Percentiles rank a stretch among this genome's conserved stretches.
These are phyloP conservation scores for Heliconius hermathena DNA, from an alignment of 1,140 invertebrate species.

Conservation along the genomic window DNA sequence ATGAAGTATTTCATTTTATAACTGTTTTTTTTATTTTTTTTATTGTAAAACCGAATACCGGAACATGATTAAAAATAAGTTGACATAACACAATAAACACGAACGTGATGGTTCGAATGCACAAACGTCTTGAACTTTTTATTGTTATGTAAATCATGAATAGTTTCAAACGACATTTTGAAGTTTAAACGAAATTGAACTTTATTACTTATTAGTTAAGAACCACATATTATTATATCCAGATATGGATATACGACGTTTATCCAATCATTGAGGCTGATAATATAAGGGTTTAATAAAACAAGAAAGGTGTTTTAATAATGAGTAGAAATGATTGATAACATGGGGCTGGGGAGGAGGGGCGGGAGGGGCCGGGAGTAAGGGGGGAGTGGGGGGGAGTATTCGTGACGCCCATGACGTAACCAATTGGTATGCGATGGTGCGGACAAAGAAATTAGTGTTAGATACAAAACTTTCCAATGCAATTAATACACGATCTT, in stretches of 20 bases:
- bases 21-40: not conserved
- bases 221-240: not conserved
- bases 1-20: not conserved
- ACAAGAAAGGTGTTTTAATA: constrained; percentile 43
- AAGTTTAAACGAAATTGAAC: constrained; percentile 1
- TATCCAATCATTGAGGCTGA: not conserved
- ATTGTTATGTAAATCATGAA: constrained; percentile 32
- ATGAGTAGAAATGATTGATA: constrained; percentile 59
- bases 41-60: not conserved
- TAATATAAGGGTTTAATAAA: constrained; percentile 15
- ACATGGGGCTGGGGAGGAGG: constrained; percentile 43
- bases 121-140: constrained; percentile 20
- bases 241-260: not conserved
- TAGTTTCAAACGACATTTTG: constrained; percentile 17
- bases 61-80: constrained; percentile 21
- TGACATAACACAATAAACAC: constrained; percentile 22
- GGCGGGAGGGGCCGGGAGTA: constrained; percentile 31
- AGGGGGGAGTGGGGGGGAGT: constrained; percentile 29
- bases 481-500: constrained; percentile 29
- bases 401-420: constrained; percentile 60
- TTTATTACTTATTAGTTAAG: constrained; percentile 5
- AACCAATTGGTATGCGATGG: constrained; percentile 66
- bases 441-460: constrained; percentile 59
- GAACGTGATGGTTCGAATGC: constrained; percentile 23
- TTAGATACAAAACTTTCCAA: constrained; percentile 47